Evolutionary conservation across 2,113 vertebrate species (phyloP).

Genomic region (Rhynchopsitta pachyrhyncha): DNA sequence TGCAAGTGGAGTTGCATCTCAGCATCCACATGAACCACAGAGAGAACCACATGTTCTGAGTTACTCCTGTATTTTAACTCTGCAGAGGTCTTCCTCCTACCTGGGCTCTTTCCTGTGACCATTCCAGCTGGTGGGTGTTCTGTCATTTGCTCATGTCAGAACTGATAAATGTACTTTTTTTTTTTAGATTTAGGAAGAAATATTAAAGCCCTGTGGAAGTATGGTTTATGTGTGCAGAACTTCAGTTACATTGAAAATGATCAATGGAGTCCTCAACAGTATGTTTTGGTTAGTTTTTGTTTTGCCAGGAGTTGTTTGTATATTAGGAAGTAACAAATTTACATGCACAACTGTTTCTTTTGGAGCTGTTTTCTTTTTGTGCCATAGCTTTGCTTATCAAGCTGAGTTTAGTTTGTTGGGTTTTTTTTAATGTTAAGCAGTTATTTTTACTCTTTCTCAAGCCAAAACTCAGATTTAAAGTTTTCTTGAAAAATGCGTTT

Average conservation of each 20-base stretch:
- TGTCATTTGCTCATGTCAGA: neutral
- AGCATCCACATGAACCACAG: neutral
- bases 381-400: neutral
- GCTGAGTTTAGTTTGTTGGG: neutral
- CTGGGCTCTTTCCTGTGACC: neutral
- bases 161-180: neutral
- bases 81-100: neutral
- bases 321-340: neutral
- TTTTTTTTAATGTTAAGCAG: neutral
- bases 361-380: neutral
- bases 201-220: neutral
- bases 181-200: neutral
- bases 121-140: neutral
- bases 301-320: neutral
- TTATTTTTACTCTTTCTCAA: neutral
- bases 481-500: neutral
- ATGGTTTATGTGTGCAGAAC: neutral
- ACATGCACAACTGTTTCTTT: neutral
- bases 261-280: neutral
- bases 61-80: neutral
- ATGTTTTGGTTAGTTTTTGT: neutral
- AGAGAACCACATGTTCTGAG: neutral
- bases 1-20: neutral
- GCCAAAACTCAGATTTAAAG: neutral
- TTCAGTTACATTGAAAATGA: neutral